These are phyloP conservation scores for Zingel zingel DNA, from an alignment of 2,113 vertebrate genomes.

Conservation along the genomic window DNA sequence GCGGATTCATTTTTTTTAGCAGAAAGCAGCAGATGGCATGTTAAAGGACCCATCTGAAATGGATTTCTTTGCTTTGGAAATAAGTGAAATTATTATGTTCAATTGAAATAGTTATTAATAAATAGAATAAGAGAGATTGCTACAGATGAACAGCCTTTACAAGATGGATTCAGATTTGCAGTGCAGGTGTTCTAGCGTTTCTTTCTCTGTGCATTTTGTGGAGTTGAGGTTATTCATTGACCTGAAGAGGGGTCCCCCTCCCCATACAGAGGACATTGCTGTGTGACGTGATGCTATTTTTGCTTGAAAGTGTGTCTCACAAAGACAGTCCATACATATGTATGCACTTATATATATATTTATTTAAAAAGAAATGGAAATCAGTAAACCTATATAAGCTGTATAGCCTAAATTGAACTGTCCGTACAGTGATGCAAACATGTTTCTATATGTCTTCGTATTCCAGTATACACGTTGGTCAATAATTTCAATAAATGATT, in stretches of 20 bases:
- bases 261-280: conserved; percentile 15
- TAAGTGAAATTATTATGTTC: not conserved
- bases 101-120: not conserved
- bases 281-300: conserved; percentile 29
- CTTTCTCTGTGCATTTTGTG: conserved; percentile 6
- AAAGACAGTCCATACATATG: conserved; percentile 5
- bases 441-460: conserved; percentile 47
- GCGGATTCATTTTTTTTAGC: not conserved
- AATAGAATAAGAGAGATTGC: not conserved
- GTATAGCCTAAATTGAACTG: not conserved
- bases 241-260: not conserved
- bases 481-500: conserved; percentile 62
- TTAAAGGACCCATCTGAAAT: not conserved
- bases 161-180: not conserved
- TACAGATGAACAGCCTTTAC: not conserved
- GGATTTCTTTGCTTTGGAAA: not conserved
- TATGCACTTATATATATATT: conserved; percentile 34
- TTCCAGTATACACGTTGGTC: conserved; percentile 29
- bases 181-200: conserved; percentile 18
- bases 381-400: not conserved
- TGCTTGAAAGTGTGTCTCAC: conserved; percentile 36
- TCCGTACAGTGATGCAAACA: conserved; percentile 27
- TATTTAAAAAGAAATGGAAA: conserved; percentile 17
- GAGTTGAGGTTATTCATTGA: not conserved
- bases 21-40: too few relatives aligned